Base-by-base conservation (phyloP, 2,797 vertebrate species). In the Pelobates cultripes region DNA sequence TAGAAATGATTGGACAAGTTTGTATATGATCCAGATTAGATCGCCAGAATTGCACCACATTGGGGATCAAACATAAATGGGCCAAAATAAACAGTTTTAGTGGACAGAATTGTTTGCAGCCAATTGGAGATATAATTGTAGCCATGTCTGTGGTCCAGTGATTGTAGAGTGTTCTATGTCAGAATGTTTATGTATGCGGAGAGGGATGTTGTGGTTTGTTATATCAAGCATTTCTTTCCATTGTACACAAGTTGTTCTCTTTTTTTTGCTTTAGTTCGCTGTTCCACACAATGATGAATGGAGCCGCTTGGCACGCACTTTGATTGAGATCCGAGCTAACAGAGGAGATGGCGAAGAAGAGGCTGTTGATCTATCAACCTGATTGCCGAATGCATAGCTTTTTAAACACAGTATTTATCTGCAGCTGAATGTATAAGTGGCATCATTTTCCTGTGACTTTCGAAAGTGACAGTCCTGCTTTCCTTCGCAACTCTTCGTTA, bases 321-420 rank as follows among this genome's bases (percentile, higher is more conserved):
- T 99, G 85, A 93, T 97, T 92, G 98, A 99, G 89, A 97, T 99
- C 68, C 96, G 96, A 0, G 97, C 98, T 12, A 99, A 98, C 93
- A 91, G 94, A 40, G 96, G 96, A 0, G 98, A 99, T 60, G 96
- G 94, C 0, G 98, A 99, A 73, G 97, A 99, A 87, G 98, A 99
- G 86, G 86, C 94, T 0, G 93, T 94, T 86, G 97, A 99, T 91
- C 91, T 99, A 80, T 87, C 96, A 2, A 91, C 96, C 45, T 98
- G 96, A 92, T 13, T 74, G 71, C 43, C 57, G 7, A 10, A 13
- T 42, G 60, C 0, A 0, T 45, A 53, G 0, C 1, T 63, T 3
- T 0, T 3, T 85, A 70, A 81, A 43, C 60, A 51, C 79, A 84
- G 84, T 66, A 41, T 87, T 85, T 73, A 73, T 60, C 76, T 10